Conservation (phyloP, 1,140 invertebrate species). For the Brachionus sp. region DNA sequence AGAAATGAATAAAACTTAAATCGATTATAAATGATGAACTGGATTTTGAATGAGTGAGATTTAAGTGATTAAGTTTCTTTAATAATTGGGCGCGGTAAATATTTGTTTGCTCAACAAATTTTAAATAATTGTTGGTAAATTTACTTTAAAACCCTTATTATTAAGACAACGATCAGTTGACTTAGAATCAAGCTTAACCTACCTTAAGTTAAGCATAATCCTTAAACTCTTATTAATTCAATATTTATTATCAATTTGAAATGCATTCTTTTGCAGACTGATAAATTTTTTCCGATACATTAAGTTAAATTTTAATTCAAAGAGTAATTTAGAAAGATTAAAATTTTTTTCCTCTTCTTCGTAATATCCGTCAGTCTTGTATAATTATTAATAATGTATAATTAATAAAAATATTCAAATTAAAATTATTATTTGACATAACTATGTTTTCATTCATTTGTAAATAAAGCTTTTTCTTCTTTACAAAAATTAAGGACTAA, state of each 20-base stretch:
- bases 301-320: neutral
- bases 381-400: too few relatives aligned
- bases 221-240: neutral
- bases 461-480: too few relatives aligned
- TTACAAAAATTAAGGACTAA: too few relatives aligned
- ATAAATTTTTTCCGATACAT: neutral
- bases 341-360: neutral
- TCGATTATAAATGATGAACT: neutral
- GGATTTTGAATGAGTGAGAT: constrained; percentile 1
- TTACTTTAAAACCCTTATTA: neutral
- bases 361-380: too few relatives aligned
- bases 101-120: neutral
- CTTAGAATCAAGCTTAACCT: neutral
- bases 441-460: too few relatives aligned
- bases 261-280: neutral
- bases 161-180: neutral
- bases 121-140: neutral
- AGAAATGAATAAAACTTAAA: neutral
- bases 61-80: constrained; percentile 10
- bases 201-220: neutral
- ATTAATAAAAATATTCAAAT: too few relatives aligned
- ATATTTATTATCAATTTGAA: neutral
- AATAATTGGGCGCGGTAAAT: neutral
- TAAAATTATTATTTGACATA: too few relatives aligned
- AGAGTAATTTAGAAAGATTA: neutral